Conservation (phyloP, 2,888 invertebrate genomes). For the Sycophila texana region DNA sequence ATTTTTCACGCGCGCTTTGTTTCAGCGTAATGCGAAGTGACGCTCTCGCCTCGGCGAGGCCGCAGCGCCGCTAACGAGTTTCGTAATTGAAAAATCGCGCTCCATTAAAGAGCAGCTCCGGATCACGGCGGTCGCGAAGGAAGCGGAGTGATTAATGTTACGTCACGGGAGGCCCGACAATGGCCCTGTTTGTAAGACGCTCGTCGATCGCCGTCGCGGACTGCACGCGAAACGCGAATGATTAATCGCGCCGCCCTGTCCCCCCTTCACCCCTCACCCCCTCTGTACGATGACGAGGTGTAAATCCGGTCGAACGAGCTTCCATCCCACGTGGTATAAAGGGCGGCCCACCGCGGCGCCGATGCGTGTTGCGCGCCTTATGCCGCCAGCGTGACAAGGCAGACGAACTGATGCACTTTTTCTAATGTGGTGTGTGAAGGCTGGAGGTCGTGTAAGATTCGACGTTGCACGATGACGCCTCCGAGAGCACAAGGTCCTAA, state of each 20-base stretch:
- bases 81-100: conserved; percentile 47
- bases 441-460: neutral
- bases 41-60: neutral
- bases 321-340: neutral
- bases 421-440: neutral
- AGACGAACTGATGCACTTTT: neutral
- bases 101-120: neutral
- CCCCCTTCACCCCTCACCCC: conserved; percentile 46
- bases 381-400: neutral
- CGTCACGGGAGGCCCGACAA: conserved; percentile 26
- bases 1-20: conserved; percentile 43
- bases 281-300: conserved; percentile 56
- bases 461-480: neutral
- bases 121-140: neutral
- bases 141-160: conserved; percentile 44
- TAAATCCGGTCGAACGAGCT: conserved; percentile 27
- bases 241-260: neutral
- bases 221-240: conserved; percentile 15
- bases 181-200: conserved; percentile 45
- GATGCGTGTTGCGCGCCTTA: neutral
- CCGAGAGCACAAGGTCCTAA: no score
- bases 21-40: conserved; percentile 40
- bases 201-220: neutral
- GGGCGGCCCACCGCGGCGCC: neutral
- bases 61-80: conserved; percentile 38